Evolutionary conservation across 64 coral and sea anemone genomes (phyloP), one percentile per base, ranked within the genome.

Genomic region (Exaiptasia diaphana): DNA sequence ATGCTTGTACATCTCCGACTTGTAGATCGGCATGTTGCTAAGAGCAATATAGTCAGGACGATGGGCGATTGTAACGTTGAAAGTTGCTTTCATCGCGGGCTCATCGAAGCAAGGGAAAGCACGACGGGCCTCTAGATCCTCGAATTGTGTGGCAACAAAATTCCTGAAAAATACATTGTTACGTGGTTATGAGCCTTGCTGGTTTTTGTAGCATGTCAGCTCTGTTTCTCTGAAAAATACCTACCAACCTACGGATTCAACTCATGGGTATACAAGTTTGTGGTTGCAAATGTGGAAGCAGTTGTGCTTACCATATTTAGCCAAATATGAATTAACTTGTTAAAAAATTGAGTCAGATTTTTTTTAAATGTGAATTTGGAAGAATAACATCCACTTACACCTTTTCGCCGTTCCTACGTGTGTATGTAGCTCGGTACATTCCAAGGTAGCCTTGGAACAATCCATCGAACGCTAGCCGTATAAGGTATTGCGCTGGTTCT

Each of bases 31-130:
- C 81, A 83, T 83, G 65, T 83, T 83, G 27, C 64, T 38, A 14
- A 83, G 35, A 3, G 81, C 65, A 34, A 73, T 25, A 23, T 71
- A 50, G 11, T 54, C 36, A 25, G 67, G 27, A 15, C 63, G 64
- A 41, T 69, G 81, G 21, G 35, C 65, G 11, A 83, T 71, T 18
- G 65, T 46, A 15, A 83, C 21, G 25, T 49, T 72, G 5, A 83
- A 83, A 3, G 67, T 83, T 38, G 81, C 81, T 83, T 83, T 83
- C 17, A 83, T 22, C 20, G 67, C 30, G 22, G 81, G 81, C 20
- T 83, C 65, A 36, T 83, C 65, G 29, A 83, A 73, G 30, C 81
- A 83, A 31, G 81, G 81, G 41, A 83, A 83, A 7, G 81, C 63
- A 14, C 26, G 71, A 34, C 81, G 45, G 3, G 81, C 81, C 13